Evolutionary conservation across 2,113 vertebrate genomes (phyloP).

Genomic region (Rissa tridactyla): DNA sequence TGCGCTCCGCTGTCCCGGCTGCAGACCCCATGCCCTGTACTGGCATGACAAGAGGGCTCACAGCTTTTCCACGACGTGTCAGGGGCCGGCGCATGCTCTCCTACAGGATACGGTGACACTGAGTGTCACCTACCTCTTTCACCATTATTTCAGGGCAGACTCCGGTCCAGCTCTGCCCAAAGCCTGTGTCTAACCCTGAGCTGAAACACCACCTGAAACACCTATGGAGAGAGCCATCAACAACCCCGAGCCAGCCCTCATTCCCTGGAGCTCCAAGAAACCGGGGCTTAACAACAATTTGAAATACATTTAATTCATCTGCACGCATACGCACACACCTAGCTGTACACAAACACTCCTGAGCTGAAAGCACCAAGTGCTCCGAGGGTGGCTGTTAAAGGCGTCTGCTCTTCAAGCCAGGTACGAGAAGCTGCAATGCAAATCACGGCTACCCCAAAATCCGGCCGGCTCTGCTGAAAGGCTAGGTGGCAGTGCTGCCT

Average conservation of each 20-base stretch:
- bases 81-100: neutral
- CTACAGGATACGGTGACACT: rapidly evolving
- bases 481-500: neutral
- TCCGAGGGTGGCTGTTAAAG: neutral
- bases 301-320: neutral
- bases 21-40: neutral
- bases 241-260: rapidly evolving
- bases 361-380: neutral
- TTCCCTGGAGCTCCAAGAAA: neutral
- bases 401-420: neutral
- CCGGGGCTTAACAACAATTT: neutral
- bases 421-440: neutral
- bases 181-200: neutral
- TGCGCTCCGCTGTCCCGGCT: neutral
- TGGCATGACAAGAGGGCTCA: neutral
- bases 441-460: neutral
- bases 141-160: neutral
- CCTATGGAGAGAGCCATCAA: rapidly evolving
- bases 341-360: neutral
- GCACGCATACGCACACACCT: no score
- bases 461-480: neutral
- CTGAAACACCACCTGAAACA: neutral
- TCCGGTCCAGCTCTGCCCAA: neutral
- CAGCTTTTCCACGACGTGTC: neutral
- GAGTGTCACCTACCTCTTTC: neutral